phyloP scores from a whole-genome alignment of 2,797 vertebrate genomes.

The Platalea minor region DNA sequence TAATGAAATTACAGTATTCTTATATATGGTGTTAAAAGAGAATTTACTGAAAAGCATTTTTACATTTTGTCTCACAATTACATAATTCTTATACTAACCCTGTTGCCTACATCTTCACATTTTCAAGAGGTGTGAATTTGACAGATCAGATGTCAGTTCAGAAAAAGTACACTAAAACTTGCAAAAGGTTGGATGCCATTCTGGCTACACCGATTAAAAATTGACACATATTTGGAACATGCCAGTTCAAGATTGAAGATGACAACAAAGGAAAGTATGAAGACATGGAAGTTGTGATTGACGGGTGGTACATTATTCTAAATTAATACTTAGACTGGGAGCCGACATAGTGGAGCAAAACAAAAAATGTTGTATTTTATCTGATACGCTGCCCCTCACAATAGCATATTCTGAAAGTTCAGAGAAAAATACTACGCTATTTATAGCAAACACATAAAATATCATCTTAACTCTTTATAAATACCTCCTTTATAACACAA shows the following conservation, averaged over 20 bases:
- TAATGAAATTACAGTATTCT: not conserved
- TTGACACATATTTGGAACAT: slow-evolving; percentile 62
- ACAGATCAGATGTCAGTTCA: slow-evolving; percentile 62
- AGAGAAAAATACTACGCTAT: not conserved
- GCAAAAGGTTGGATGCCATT: slow-evolving; percentile 62
- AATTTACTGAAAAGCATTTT: slow-evolving; percentile 7
- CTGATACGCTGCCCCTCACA: not conserved
- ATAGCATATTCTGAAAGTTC: not conserved
- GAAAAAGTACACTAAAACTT: slow-evolving; percentile 36
- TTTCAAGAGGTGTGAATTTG: slow-evolving; percentile 57
- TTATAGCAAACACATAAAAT: not conserved
- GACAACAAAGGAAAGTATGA: slow-evolving; percentile 45
- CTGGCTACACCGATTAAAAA: slow-evolving; percentile 47
- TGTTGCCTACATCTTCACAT: slow-evolving; percentile 52
- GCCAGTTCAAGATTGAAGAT: slow-evolving; percentile 26
- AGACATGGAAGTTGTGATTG: slow-evolving; percentile 17
- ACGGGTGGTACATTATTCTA: not conserved
- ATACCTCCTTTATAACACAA: not conserved
- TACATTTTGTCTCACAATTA: slow-evolving; percentile 39
- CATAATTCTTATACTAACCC: slow-evolving; percentile 40
- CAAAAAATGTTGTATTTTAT: not conserved
- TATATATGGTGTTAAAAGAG: not conserved
- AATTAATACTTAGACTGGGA: slow-evolving; percentile 15
- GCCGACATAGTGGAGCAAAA: not conserved
- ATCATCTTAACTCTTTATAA: not conserved